phyloP scores from a whole-genome alignment of 2,888 invertebrate genomes.

The Tanaodytes sp. region DNA sequence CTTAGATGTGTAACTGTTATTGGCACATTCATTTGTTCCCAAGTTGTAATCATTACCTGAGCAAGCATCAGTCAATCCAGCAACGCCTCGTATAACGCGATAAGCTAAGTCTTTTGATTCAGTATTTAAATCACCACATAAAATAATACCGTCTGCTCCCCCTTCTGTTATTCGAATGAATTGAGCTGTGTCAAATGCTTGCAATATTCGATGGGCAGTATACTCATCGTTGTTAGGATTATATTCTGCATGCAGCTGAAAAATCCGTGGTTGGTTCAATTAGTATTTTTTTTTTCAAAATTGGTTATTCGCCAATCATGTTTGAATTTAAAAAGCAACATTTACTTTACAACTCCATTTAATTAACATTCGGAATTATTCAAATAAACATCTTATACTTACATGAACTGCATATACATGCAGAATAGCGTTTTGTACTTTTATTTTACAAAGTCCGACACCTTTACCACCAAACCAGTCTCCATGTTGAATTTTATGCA shows the following conservation, averaged over 20 bases:
- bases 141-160: constrained; percentile 85
- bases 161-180: constrained; percentile 89
- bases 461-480: constrained; percentile 99
- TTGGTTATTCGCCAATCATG: too few species aligned
- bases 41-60: constrained; percentile 64
- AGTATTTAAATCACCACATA: constrained; percentile 96
- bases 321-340: too few species aligned
- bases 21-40: constrained; percentile 85
- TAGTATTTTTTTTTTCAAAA: too few species aligned
- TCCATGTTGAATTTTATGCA: constrained; percentile 94
- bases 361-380: too few species aligned
- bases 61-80: constrained; percentile 76
- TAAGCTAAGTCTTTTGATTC: constrained; percentile 90
- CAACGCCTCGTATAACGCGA: constrained; percentile 77
- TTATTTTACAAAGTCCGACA: constrained; percentile 85
- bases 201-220: constrained; percentile 90
- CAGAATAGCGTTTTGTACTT: constrained; percentile 79
- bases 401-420: constrained; percentile 96
- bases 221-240: constrained; percentile 89
- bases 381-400: too few species aligned
- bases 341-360: too few species aligned
- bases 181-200: constrained; percentile 95
- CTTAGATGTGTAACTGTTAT: constrained; percentile 86
- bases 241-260: constrained; percentile 96
- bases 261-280: not conserved